Base-by-base conservation (phyloP, 2,797 vertebrate species). In the Phalloptychus januarius region DNA sequence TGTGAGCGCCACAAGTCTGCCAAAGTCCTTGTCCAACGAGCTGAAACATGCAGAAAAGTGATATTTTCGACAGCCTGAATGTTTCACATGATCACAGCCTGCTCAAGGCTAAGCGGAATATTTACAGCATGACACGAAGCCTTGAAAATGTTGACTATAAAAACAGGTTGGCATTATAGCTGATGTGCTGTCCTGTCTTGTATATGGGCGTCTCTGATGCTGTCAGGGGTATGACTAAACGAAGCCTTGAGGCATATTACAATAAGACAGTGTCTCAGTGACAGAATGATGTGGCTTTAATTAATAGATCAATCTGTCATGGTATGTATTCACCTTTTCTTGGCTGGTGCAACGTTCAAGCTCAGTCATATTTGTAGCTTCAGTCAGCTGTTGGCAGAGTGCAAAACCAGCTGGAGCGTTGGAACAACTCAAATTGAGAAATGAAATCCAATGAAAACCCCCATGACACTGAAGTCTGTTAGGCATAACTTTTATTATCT, bases 61-160 rank as follows among this genome's bases (percentile, higher is more conserved):
- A 76, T 69, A 76, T 69, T 67, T 76, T 67, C n/a, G 45, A 63
- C 74, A 45, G 54, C 18, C 28, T 45, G 72, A 74, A 58, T 42
- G 18, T 75, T 75, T 75, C 74, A 75, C 74, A 75, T 42, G 42
- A 63, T 63, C 42, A 20, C 56, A 8, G 28, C 42, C 44, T 25
- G 74, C 56, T 75, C 74, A 63, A 45, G 74, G 74, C 74, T 23
- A 8, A 63, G 11, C 13, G 12, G 5, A 75, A 46, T 44, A 58
- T 56, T 74, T 46, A 44, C 7, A 20, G 42, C 28, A 46, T 63
- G 56, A 63, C 56, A 75, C 23, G 42, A 75, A 46, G 40, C 54
- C 25, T 45, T 61, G 28, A 20, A 58, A 25, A 74, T 44, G n/a
- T 67, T 40, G 65, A 67, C 38, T 42, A 23, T 69, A 42, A 69